Conservation (phyloP, 2,888 invertebrate species). For the Apoda limacodes region DNA sequence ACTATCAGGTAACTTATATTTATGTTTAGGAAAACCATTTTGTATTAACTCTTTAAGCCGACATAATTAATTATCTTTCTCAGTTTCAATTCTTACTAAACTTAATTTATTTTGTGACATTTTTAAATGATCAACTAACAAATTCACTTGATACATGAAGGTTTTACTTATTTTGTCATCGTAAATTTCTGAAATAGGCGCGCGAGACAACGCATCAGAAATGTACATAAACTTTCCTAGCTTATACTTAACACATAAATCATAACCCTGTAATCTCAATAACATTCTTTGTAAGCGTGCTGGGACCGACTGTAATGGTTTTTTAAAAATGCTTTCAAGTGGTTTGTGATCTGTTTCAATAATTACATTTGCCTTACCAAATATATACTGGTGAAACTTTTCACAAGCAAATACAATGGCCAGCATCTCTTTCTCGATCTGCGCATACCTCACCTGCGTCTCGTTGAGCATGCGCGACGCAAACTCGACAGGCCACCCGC, state of each 20-base stretch:
- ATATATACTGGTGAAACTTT: too few species aligned
- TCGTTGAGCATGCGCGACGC: conserved; percentile 15
- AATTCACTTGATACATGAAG: conserved; percentile 13
- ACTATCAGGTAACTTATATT: conserved; percentile 7
- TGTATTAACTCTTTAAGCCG: conserved; percentile 13
- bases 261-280: conserved; percentile 21
- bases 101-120: conserved; percentile 14
- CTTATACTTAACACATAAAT: conserved; percentile 18
- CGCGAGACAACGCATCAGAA: conserved; percentile 22
- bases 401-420: conserved; percentile 13
- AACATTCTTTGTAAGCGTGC: conserved; percentile 23
- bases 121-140: conserved; percentile 13
- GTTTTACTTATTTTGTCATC: conserved; percentile 11
- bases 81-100: conserved; percentile 10
- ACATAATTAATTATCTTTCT: conserved; percentile 11
- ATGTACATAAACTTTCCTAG: conserved; percentile 25
- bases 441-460: conserved; percentile 14
- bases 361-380: too few species aligned
- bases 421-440: conserved; percentile 16
- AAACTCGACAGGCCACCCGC: conserved; percentile 16
- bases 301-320: conserved; percentile 18
- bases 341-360: conserved; percentile 25
- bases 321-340: conserved; percentile 19
- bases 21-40: conserved; percentile 21
- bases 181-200: conserved; percentile 14